Conservation (phyloP, 2,113 vertebrate genomes). For the Electrona antarctica region DNA sequence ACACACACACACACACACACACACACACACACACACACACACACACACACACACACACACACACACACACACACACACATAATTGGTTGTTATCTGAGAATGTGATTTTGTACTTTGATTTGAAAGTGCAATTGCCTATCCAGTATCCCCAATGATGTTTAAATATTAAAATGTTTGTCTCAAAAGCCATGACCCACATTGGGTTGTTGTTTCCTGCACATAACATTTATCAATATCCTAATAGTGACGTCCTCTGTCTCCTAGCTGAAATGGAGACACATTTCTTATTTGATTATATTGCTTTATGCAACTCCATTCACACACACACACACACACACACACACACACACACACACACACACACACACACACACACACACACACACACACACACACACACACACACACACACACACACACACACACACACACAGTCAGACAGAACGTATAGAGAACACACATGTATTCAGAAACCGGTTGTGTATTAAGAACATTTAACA, state of each 20-base stretch:
- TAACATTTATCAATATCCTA: conserved; percentile 27
- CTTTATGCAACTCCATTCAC: conserved; percentile 41
- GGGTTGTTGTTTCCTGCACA: background rate
- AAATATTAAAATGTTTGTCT: no score
- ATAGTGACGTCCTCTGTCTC: conserved; percentile 16
- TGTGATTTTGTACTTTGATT: no score
- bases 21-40: background rate
- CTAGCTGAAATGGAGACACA: conserved; percentile 34
- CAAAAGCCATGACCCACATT: no score
- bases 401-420: background rate
- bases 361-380: background rate
- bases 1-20: conserved; percentile 1
- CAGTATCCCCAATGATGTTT: no score
- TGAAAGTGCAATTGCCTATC: no score
- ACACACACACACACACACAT: background rate
- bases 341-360: conserved; percentile 5
- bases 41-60: background rate
- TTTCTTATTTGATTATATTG: conserved; percentile 54
- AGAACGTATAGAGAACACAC: conserved; percentile 21
- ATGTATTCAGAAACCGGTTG: conserved; percentile 39
- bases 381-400: background rate
- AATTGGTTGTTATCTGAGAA: background rate
- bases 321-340: background rate
- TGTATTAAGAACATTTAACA: conserved; percentile 65
- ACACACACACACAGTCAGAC: background rate